A percentile compares a stretch with the other conserved stretches of the same genome.
Evolutionary conservation across 2,113 vertebrate species (phyloP).

Genomic region (Tetrao urogallus): DNA sequence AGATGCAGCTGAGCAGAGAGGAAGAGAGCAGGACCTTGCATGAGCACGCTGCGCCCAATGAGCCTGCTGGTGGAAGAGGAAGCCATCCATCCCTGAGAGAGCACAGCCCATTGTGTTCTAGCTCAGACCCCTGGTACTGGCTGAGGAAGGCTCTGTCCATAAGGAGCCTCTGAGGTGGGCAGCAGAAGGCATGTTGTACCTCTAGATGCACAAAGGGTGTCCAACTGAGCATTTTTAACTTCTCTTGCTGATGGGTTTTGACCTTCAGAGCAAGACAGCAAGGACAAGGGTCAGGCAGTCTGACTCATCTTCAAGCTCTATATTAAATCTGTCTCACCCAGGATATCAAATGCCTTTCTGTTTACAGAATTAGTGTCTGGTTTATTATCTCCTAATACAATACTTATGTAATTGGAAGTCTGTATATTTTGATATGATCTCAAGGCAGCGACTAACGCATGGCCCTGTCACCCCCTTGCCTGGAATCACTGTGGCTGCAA

Average conservation of each 20-base stretch:
- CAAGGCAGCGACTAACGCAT: not conserved
- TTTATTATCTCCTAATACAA: slow-evolving; percentile 27
- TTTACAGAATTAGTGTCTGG: slow-evolving; percentile 19
- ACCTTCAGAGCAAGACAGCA: slow-evolving; percentile 11
- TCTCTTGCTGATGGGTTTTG: not conserved
- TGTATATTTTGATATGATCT: not conserved
- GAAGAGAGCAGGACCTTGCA: not conserved
- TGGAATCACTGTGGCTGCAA: not conserved
- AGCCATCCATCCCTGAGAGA: not conserved
- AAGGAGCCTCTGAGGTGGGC: rapidly evolving
- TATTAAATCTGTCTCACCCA: slow-evolving; percentile 49
- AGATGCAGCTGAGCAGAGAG: not conserved
- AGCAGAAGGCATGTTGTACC: not conserved
- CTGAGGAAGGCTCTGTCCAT: not conserved
- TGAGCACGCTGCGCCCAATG: not conserved
- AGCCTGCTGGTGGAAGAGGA: not conserved
- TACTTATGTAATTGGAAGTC: not conserved
- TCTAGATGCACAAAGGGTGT: not conserved
- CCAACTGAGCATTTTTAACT: not conserved
- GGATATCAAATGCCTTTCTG: not conserved
- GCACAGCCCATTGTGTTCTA: not conserved
- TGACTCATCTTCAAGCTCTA: slow-evolving; percentile 15
- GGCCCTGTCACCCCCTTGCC: not conserved
- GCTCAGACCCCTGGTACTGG: not conserved
- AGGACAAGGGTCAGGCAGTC: not conserved